Evolutionary conservation across 2,888 invertebrate species (phyloP).

Genomic region (Eledona agricola): DNA sequence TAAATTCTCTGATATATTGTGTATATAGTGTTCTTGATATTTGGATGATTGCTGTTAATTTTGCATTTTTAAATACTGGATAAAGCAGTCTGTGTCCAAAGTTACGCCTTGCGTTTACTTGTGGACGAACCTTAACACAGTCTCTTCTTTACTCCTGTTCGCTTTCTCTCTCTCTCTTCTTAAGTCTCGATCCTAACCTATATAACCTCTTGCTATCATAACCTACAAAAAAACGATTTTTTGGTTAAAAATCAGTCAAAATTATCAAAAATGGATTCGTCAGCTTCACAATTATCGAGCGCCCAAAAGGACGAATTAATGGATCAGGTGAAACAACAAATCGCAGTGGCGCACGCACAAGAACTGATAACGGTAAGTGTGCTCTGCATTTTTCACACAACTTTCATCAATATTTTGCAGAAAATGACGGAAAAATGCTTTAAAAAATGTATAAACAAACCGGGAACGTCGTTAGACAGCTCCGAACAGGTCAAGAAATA

Average conservation of each 20-base stretch:
- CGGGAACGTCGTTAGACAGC: slow-evolving; percentile 87
- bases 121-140: too few species aligned
- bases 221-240: slow-evolving; percentile 8
- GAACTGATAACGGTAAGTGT: slow-evolving; percentile 84
- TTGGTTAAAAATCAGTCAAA: slow-evolving; percentile 4
- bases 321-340: slow-evolving; percentile 95
- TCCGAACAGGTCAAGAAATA: slow-evolving; percentile 79
- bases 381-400: slow-evolving; percentile 1
- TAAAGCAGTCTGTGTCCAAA: too few species aligned
- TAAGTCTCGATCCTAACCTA: background rate
- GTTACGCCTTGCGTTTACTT: too few species aligned
- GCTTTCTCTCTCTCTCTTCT: too few species aligned
- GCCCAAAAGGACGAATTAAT: slow-evolving; percentile 80
- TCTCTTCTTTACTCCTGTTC: too few species aligned
- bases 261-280: slow-evolving; percentile 24
- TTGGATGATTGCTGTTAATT: too few species aligned
- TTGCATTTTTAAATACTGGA: too few species aligned
- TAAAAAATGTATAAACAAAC: slow-evolving; percentile 91
- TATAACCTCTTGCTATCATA: background rate
- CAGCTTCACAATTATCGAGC: slow-evolving; percentile 9
- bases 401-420: slow-evolving; percentile 62
- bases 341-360: slow-evolving; percentile 92
- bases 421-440: slow-evolving; percentile 99
- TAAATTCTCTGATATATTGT: too few species aligned
- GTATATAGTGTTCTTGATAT: too few species aligned